Evolutionary conservation across 2,888 invertebrate species (phyloP), one percentile per base, ranked within the genome.

Genomic region (Elgonia sp.): DNA sequence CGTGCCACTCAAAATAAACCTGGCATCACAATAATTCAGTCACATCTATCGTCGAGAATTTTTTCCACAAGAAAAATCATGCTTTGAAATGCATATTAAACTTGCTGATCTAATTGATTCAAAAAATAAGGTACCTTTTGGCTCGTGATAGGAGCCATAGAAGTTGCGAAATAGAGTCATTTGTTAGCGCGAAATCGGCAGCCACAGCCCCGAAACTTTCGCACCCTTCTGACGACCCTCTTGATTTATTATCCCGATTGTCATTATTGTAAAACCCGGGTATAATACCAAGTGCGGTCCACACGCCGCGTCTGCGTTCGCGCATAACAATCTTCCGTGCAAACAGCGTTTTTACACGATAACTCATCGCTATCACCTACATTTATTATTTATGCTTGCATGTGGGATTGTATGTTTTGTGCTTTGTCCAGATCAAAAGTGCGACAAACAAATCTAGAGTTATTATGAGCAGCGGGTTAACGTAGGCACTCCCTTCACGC

Each of bases 231-330:
- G 62, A 73, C 86, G 90, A 92, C 92, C 93, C 93, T 90, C 91
- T 89, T 93, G 93, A 93, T 93, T 93, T 93, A 93, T 93, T 89
- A 90, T 92, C 91, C 89, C 92, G 92, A 93, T 93, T 93, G 93
- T 93, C 93, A 92, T 93, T 93, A 93, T 91, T 90, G 89, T 91
- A 91, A 92, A 92, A 92, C 92, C 92, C 92, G 91, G 90, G 91
- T 69, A 91, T 91, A 90, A 90, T 84, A 90, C 91, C 93, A 91
- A 92, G 92, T 91, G 92, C 88, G 92, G 90, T 91, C 91, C 91
- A 80, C 73, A 72, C 73, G 81, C 69, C 84, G 89, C 89, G 89
- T 90, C 91, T 90, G 90, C 91, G 88, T 91, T 90, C 90, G 89
- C 90, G 90, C 90, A 90, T 90, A 91, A 90, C 90, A 88, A 86